phyloP scores from a whole-genome alignment of 2,113 vertebrate species.

The Phyllostomus hastatus region DNA sequence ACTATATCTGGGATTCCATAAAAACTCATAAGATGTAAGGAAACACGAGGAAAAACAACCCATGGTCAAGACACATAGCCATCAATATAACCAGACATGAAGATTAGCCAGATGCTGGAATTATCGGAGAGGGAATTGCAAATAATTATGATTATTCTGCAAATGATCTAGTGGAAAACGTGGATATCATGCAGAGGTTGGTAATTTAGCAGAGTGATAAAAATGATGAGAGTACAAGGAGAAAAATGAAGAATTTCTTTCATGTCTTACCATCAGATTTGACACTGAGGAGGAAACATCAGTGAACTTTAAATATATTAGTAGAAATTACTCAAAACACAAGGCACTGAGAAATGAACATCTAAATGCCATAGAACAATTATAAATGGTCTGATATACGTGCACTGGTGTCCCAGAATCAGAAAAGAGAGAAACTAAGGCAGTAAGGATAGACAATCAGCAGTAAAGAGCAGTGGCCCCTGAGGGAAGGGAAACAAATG shows the following conservation, averaged over 20 bases:
- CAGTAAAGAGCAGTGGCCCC: neutral
- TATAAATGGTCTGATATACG: neutral
- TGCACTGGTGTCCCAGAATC: neutral
- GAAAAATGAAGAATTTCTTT: neutral
- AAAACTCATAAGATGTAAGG: neutral
- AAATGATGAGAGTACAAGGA: neutral
- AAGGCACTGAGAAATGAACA: neutral
- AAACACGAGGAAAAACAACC: neutral
- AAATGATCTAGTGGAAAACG: neutral
- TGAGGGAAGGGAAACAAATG: neutral
- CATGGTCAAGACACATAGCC: neutral
- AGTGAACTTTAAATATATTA: neutral
- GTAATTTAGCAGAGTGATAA: neutral
- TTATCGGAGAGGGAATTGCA: neutral
- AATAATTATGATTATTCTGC: neutral
- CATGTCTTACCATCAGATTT: neutral
- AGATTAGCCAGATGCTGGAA: neutral
- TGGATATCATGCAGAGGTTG: neutral
- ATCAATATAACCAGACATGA: neutral
- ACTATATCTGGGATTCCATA: neutral
- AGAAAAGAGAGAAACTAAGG: neutral
- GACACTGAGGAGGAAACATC: neutral
- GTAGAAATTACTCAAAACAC: neutral
- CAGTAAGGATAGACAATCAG: neutral
- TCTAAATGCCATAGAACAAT: neutral